phyloP scores from a whole-genome alignment of 2,888 invertebrate genomes.

The Neoaliturus tenellus region DNA sequence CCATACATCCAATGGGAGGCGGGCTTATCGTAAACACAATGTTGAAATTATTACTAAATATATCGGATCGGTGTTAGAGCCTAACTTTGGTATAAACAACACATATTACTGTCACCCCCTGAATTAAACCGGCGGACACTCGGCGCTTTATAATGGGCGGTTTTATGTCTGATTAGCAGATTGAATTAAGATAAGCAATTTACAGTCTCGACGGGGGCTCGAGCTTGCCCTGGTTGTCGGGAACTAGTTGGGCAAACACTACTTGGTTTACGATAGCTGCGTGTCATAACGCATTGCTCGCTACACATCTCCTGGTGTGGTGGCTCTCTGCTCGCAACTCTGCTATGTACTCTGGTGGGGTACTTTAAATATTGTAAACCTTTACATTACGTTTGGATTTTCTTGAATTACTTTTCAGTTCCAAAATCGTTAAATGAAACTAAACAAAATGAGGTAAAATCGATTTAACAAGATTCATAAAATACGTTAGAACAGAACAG shows the following conservation, averaged over 20 bases:
- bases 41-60: slow-evolving; percentile 19
- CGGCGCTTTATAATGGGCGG: background rate
- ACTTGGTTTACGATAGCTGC: too few species aligned
- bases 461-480: too few species aligned
- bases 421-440: too few species aligned
- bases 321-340: too few species aligned
- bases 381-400: too few species aligned
- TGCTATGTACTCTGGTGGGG: too few species aligned
- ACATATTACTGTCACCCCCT: slow-evolving; percentile 4
- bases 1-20: background rate
- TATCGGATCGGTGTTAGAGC: background rate
- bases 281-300: too few species aligned
- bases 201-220: background rate
- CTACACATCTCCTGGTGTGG: too few species aligned
- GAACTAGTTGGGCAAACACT: background rate
- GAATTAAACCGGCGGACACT: background rate
- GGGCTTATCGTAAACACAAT: slow-evolving; percentile 7
- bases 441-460: too few species aligned
- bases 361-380: too few species aligned
- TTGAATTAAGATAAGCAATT: slow-evolving; percentile 30
- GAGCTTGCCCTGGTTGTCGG: background rate
- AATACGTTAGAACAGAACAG: too few species aligned
- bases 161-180: slow-evolving; percentile 33
- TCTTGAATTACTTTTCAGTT: too few species aligned
- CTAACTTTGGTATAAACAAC: slow-evolving; percentile 11